Conservation (phyloP, 2,113 vertebrate genomes). For the Podiceps cristatus region DNA sequence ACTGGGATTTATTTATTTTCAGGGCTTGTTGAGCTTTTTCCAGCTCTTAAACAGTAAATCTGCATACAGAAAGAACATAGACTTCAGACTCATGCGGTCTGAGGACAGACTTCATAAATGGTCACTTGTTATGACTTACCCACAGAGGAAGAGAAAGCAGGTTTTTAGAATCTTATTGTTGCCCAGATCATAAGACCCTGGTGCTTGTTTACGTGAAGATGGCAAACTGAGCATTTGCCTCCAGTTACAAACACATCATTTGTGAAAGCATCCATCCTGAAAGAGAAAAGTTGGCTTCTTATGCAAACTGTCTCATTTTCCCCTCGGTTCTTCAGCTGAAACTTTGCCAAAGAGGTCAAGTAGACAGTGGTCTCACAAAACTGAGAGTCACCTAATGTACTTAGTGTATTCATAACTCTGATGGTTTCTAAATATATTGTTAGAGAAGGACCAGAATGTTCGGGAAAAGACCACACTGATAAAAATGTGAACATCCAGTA, state of each 20-base stretch:
- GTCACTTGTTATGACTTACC: not conserved
- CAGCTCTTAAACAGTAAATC: conserved; percentile 26
- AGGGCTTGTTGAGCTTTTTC: conserved; percentile 2
- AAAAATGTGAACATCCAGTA: conserved; percentile 19
- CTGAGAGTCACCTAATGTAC: conserved; percentile 8
- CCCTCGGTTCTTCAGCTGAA: not conserved
- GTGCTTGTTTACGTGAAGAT: not conserved
- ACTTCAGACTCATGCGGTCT: not conserved
- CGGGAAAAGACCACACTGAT: not conserved
- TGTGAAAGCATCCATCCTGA: not conserved
- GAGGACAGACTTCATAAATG: not conserved
- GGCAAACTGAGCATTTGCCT: not conserved
- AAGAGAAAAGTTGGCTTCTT: not conserved
- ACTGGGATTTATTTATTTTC: conserved; percentile 44
- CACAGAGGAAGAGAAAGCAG: not conserved
- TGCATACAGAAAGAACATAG: conserved; percentile 7
- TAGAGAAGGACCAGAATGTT: not conserved
- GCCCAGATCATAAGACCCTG: not conserved
- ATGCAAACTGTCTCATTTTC: not conserved
- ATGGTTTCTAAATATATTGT: conserved; percentile 21
- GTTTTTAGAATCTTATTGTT: not conserved
- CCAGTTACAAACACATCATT: not conserved
- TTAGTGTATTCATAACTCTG: not conserved
- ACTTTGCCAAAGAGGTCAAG: conserved; percentile 20
- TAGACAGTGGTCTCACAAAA: not conserved